phyloP scores from a whole-genome alignment of 2,113 vertebrate species.

The Anas platyrhynchos region DNA sequence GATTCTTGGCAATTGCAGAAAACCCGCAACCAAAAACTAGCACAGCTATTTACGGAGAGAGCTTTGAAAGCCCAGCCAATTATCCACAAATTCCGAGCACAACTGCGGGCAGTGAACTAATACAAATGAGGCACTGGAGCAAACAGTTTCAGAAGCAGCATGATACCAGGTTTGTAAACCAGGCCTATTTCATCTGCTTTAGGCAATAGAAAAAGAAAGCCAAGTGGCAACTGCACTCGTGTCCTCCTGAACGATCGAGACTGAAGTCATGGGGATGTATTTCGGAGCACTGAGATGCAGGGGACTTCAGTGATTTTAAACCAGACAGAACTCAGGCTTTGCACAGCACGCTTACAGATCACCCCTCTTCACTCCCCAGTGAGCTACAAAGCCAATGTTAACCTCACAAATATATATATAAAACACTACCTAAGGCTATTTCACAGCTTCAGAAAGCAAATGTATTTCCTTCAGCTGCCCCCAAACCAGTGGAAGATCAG shows the following conservation, averaged over 20 bases:
- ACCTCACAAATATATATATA: neutral
- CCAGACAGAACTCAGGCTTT: neutral
- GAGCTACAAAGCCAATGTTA: neutral
- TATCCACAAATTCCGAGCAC: neutral
- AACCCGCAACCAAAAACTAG: neutral
- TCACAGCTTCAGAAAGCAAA: neutral
- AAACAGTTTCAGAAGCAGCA: slow-evolving; percentile 11
- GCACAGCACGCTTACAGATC: neutral
- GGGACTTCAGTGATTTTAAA: neutral
- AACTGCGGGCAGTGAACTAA: neutral
- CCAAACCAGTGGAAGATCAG: neutral
- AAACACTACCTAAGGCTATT: neutral
- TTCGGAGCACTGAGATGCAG: neutral
- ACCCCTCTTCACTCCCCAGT: neutral
- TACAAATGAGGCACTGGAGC: neutral
- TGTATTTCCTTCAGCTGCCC: neutral
- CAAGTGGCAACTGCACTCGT: slow-evolving; percentile 7
- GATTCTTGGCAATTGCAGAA: neutral
- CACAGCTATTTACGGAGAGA: neutral
- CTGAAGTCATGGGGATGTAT: neutral
- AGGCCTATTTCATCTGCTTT: neutral
- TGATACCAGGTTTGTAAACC: neutral
- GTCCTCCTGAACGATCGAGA: neutral
- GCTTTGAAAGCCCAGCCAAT: slow-evolving; percentile 7
- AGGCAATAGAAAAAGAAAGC: neutral